Evolutionary conservation across 2,113 vertebrate species (phyloP).

Genomic region (Epinephelus moara): DNA sequence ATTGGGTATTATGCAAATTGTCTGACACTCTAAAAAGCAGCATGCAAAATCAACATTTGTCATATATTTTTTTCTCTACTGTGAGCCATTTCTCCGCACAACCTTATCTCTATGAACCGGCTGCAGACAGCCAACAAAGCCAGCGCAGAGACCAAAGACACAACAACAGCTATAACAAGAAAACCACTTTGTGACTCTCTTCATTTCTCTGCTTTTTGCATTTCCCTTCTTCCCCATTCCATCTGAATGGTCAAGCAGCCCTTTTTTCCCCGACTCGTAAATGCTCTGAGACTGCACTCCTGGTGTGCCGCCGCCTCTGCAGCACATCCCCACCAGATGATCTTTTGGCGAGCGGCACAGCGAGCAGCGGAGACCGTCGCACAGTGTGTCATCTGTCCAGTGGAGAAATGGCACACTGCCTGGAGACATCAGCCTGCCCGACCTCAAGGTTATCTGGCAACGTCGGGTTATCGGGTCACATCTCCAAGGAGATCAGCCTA

Average conservation of each 20-base stretch:
- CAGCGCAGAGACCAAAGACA: conserved; percentile 54
- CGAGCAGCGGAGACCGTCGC: conserved; percentile 33
- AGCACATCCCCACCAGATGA: conserved; percentile 45
- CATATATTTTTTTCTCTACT: conserved; percentile 44
- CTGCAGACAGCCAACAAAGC: conserved; percentile 59
- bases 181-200: conserved; percentile 47
- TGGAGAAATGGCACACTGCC: conserved; percentile 38
- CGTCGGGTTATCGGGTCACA: conserved; percentile 49
- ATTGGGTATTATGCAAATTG: conserved; percentile 77
- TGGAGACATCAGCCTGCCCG: conserved; percentile 43
- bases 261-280: conserved; percentile 28
- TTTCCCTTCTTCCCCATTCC: conserved; percentile 46
- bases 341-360: conserved; percentile 60
- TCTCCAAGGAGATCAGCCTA: conserved; percentile 22
- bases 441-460: conserved; percentile 54
- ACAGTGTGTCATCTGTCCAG: conserved; percentile 57
- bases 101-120: conserved; percentile 68
- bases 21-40: conserved; percentile 27
- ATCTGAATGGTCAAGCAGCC: conserved; percentile 40
- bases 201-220: conserved; percentile 54
- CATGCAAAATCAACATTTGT: conserved; percentile 44
- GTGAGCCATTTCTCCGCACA: conserved; percentile 38
- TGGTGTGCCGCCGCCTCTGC: background rate
- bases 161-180: conserved; percentile 44
- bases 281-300: conserved; percentile 36